Base-by-base conservation (phyloP, 2,888 invertebrate genomes). In the Eupithecia abbreviata region DNA sequence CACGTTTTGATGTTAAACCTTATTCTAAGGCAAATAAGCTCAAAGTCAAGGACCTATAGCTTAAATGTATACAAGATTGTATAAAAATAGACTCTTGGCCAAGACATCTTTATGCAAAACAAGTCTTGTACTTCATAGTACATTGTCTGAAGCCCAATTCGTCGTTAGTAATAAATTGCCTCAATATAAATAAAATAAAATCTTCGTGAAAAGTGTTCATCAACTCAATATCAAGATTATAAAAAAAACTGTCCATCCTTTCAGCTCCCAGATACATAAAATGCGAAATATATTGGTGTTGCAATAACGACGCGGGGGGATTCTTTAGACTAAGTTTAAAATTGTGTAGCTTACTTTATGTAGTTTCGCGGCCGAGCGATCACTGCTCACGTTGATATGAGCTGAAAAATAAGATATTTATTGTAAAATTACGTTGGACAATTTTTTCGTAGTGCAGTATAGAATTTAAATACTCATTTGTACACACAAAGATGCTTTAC, bases 311-410 rank as follows among this genome's bases (percentile, higher is more conserved):
- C 84, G 87, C 87, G 87, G 85, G 55, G 83, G 82, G 85, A 85
- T 30, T 82, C 81, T 84, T 88, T 90, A 90, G 86, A 85, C 91
- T 92, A 93, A 88, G 84, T 85, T 86, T 83, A 79, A 80, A 90
- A 90, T 89, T 89, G 87, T 91, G 93, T 91, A 88, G 86, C 93
- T 93, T 93, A 93, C 90, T 90, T 89, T 92, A 91, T 89, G 85
- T 89, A 88, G 87, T 86, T 86, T 88, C 91, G 93, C 91, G 93
- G 94, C 93, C 92, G 93, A 91, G 84, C 82, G 84, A 89, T 92
- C 93, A 92, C 93, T 89, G 95, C 95, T 95, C 95, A 95, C 95
- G 95, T 93, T 89, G 95, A 94, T 93, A 95, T 95, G 91, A 95
- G 95, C 95, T 95, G 95, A 70, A 84, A 86, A 80, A 74, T 77